Conservation (phyloP, 2,888 invertebrate genomes). For the Eugnorisma glareosa region DNA sequence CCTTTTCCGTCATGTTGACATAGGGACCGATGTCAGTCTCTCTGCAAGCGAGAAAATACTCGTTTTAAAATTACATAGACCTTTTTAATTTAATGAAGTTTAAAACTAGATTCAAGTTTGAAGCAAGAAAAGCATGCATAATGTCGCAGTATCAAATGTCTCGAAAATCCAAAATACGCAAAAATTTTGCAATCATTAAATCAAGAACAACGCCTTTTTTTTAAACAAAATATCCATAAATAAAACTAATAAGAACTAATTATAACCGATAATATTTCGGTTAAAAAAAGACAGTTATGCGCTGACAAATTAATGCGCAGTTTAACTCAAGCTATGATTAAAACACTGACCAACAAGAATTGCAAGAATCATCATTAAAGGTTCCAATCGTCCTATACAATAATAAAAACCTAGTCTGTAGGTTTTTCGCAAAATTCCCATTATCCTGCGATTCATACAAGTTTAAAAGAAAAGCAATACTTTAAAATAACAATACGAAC, state of each 20-base stretch:
- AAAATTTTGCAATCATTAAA: too few relatives aligned
- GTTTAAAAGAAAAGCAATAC: not conserved
- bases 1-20: constrained; percentile 64
- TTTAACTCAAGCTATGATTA: too few relatives aligned
- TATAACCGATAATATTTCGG: too few relatives aligned
- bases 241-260: too few relatives aligned
- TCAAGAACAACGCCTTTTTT: not conserved
- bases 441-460: not conserved
- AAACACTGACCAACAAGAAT: too few relatives aligned
- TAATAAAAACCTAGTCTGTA: too few relatives aligned
- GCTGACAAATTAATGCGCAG: too few relatives aligned
- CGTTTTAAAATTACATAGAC: not conserved
- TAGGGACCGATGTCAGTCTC: constrained; percentile 66
- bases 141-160: not conserved
- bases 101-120: not conserved
- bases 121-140: not conserved
- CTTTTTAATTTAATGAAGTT: not conserved
- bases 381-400: not conserved
- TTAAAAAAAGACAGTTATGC: too few relatives aligned
- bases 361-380: not conserved
- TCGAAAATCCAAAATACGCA: not conserved
- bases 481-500: constrained; percentile 53
- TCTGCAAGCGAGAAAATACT: constrained; percentile 60
- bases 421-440: not conserved
- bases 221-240: too few relatives aligned